A percentile compares a stretch with the other conserved stretches of the same genome.
phyloP scores from a whole-genome alignment of 1,140 invertebrate species.

The Eurosta solidaginis region DNA sequence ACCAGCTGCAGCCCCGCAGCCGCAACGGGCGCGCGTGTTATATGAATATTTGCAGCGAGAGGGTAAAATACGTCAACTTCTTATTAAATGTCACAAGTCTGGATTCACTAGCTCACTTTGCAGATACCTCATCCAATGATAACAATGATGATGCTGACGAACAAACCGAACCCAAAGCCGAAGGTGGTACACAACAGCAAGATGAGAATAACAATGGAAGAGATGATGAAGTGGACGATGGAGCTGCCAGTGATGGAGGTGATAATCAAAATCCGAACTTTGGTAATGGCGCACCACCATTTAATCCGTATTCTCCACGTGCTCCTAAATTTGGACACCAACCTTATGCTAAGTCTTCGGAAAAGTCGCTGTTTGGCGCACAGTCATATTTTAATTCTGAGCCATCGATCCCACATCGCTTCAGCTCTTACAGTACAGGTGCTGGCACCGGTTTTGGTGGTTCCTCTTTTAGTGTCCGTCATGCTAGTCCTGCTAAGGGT shows the following conservation, averaged over 20 bases:
- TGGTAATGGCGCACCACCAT: neutral
- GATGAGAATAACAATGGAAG: neutral
- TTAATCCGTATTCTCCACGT: neutral
- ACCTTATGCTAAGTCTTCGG: neutral
- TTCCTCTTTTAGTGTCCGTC: neutral
- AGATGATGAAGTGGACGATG: neutral
- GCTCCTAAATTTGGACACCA: neutral
- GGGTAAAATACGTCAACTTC: slow-evolving; percentile 55
- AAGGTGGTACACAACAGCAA: neutral
- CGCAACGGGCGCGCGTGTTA: slow-evolving; percentile 41
- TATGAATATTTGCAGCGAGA: slow-evolving; percentile 54
- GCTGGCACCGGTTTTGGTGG: neutral
- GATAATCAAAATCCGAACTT: neutral
- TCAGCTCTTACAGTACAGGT: neutral
- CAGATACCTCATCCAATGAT: slow-evolving; percentile 46
- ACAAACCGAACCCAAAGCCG: neutral
- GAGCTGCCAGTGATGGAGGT: neutral
- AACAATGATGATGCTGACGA: slow-evolving; percentile 8
- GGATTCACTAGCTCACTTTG: slow-evolving; percentile 58
- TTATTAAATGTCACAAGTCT: slow-evolving; percentile 58
- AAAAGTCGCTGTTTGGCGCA: neutral
- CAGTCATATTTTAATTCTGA: neutral
- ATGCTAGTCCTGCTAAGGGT: neutral
- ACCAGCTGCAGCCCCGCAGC: neutral
- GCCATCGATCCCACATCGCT: neutral